Evolutionary conservation across 2,797 vertebrate species (phyloP), one percentile per base, ranked within the genome.

Genomic region (Lepilemur septentrionalis): DNA sequence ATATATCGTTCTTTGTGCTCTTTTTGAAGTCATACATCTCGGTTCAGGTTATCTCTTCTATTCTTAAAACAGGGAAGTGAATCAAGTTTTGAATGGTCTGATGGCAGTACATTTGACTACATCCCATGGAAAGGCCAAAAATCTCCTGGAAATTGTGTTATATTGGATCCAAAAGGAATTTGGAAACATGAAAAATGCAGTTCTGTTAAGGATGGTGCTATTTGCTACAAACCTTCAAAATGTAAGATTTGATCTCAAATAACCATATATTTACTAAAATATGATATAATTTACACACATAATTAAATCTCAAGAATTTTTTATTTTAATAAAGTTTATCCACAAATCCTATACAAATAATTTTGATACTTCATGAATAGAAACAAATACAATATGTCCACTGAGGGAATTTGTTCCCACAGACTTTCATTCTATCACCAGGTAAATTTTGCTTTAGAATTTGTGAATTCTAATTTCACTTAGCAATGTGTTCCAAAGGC

Each of bases 31-130:
- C 50, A 50, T 18, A 43, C 8, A 11, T 90, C 55, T 96, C 28
- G 35, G 76, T 84, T 92, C 35, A 75, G 23, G 35, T 90, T 94
- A 18, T 96, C 35, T 85, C 28, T 75, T 25, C 89, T 86, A 65
- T 79, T 96, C 32, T 96, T 98, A 94, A 83, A 84, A 97, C 94
- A 99, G 99, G 98, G 97, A 63, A 98, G 80, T 11, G 97, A 98
- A 88, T 97, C 98, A 41, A 97, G 94, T 95, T 99, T 99, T 79
- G 99, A 99, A 97, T 99, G 99, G 99, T 99, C 99, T 10, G 99
- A 99, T 86, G 99, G 99, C 91, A 99, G 99, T 0, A 28, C 20
- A 0, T 98, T 99, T 72, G 96, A 99, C 95, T 99, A 99, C 95
- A 96, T 57, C 20, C 97, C 93, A 14, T 98, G 96, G 97, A 98